These are phyloP conservation scores for Periophthalmodon schlosseri DNA, from an alignment of 2,113 vertebrate species.

Conservation along the genomic window DNA sequence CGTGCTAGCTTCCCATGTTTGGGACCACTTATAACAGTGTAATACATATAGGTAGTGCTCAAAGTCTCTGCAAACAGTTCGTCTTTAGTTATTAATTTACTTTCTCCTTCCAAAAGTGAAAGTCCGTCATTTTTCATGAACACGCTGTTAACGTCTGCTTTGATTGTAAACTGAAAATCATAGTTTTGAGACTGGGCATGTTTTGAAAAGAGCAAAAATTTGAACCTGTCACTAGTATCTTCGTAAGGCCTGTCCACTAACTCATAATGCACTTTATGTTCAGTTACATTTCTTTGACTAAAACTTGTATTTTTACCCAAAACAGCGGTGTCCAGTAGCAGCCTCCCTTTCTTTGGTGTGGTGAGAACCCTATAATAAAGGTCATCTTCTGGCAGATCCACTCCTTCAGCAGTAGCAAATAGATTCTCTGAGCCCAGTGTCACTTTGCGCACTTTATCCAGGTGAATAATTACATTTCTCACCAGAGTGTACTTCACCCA, in stretches of 20 bases:
- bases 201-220: constrained; percentile 82
- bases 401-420: constrained; percentile 69
- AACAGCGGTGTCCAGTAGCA: constrained; percentile 77
- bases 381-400: constrained; percentile 74
- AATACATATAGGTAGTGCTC: constrained; percentile 80
- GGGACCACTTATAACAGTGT: constrained; percentile 79
- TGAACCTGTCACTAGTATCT: constrained; percentile 81
- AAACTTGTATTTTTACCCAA: constrained; percentile 82
- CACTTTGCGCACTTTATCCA: constrained; percentile 80
- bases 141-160: constrained; percentile 78
- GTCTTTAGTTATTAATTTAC: constrained; percentile 82
- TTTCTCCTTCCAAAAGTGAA: constrained; percentile 84
- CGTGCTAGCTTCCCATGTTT: constrained; percentile 83
- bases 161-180: constrained; percentile 83
- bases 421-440: constrained; percentile 79
- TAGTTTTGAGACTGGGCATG: constrained; percentile 81
- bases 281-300: constrained; percentile 81
- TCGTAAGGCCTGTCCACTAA: constrained; percentile 73
- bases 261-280: constrained; percentile 81
- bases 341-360: constrained; percentile 81
- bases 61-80: constrained; percentile 83
- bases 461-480: constrained; percentile 76
- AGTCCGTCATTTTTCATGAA: constrained; percentile 84
- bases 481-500: constrained; percentile 82
- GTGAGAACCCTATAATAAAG: constrained; percentile 82